Conservation (phyloP, 2,113 vertebrate genomes). For the Theropithecus gelada region DNA sequence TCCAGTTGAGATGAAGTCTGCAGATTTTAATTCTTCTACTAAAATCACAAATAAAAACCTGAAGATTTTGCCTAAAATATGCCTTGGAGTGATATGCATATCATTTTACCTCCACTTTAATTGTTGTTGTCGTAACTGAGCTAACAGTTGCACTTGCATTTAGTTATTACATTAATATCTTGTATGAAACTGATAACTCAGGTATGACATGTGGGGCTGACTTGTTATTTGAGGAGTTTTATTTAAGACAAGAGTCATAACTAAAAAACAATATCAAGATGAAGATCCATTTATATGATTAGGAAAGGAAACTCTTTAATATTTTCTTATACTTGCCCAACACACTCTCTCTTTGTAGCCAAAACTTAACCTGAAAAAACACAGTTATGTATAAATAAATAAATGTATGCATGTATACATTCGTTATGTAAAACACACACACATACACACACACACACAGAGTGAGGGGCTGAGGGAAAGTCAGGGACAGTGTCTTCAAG, state of each 20-base stretch:
- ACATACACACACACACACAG: background rate
- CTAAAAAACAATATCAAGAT: background rate
- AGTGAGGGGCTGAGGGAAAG: background rate
- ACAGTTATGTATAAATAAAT: background rate
- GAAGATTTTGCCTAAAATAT: background rate
- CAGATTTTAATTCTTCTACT: background rate
- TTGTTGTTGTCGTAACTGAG: background rate
- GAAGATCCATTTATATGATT: background rate
- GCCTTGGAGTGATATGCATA: background rate
- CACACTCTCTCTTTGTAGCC: background rate
- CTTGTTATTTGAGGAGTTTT: background rate
- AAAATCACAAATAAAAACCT: background rate
- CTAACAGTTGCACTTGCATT: background rate
- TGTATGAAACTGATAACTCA: background rate
- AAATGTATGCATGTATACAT: background rate
- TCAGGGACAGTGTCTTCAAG: background rate
- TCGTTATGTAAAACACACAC: background rate
- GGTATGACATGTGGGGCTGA: background rate
- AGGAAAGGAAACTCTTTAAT: background rate
- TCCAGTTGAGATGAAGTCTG: background rate
- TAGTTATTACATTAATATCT: background rate
- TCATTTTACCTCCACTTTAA: background rate
- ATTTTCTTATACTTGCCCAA: background rate
- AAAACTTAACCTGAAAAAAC: background rate
- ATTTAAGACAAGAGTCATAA: background rate